Evolutionary conservation across 2,113 vertebrate genomes (phyloP), one percentile per base, ranked within the genome.

Genomic region (Recurvirostra avosetta): DNA sequence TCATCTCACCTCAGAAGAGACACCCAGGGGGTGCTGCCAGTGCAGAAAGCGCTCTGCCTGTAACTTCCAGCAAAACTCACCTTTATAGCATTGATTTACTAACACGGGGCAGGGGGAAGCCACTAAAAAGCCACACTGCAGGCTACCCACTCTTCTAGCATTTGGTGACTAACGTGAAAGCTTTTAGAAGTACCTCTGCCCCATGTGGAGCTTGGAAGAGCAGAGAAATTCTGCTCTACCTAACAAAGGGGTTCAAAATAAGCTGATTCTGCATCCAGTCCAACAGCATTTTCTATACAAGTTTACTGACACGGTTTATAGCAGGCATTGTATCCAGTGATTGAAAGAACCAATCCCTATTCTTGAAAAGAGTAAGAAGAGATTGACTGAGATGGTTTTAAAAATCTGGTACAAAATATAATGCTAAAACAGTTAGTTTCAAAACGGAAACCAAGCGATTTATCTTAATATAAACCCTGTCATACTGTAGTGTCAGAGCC

Each of bases 101-200:
- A 15, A 4, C 26, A 15, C 3, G 0, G 18, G 6, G 15, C 1
- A 13, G 2, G 17, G 6, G 7, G 14, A 12, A 27, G 27, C 47
- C 27, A 32, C 27, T 36, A 29, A 56, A 78, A 34, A 90, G 18
- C 43, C 25, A 56, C 0, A 0, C 30, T 55, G 41, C 38, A 34
- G 30, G 30, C 49, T 15, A 49, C 18, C 32, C 19, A 8, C 23
- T 53, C 55, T 6, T 66, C 9, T 10, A 45, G 52, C 25, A 15
- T 17, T 27, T n/a, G 20, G 41, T 52, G 29, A 32, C 53, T 45
- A 52, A 53, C 11, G 4, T 5, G 3, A 12, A 61, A 66, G 63
- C 9, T 36, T 75, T 41, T 7, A 58, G 30, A 63, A 70, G 50
- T 27, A 50, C 36, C 11, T 74, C 45, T 65, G 41, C n/a, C 25